A percentile compares a stretch with the other conserved stretches of the same genome.
phyloP scores from a whole-genome alignment of 2,113 vertebrate species.

The Hydrolagus affinis region DNA sequence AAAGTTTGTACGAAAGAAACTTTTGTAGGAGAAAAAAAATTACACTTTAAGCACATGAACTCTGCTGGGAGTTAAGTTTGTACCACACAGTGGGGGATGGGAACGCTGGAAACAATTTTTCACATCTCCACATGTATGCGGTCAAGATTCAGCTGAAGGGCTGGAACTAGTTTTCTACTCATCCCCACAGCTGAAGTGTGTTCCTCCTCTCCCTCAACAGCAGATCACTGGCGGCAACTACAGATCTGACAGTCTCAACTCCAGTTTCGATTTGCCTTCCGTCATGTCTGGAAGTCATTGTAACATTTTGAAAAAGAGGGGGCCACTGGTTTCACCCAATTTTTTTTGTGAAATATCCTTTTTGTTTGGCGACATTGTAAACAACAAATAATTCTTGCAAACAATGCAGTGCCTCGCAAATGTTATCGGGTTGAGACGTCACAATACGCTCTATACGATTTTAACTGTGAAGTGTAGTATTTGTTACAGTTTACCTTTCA shows the following conservation, averaged over 20 bases:
- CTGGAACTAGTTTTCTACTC: background rate
- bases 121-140: background rate
- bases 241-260: background rate
- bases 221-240: background rate
- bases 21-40: background rate
- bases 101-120: background rate
- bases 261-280: too few relatives aligned
- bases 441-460: too few relatives aligned
- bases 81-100: background rate
- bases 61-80: background rate
- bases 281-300: too few relatives aligned
- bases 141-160: background rate
- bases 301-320: too few relatives aligned
- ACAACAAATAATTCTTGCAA: too few relatives aligned
- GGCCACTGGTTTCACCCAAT: too few relatives aligned
- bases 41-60: slow-evolving; percentile 5
- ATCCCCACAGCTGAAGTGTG: background rate
- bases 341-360: too few relatives aligned
- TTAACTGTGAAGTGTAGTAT: too few relatives aligned
- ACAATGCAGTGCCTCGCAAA: too few relatives aligned
- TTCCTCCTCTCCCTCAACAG: background rate
- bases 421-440: too few relatives aligned
- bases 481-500: too few relatives aligned
- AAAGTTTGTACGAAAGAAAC: background rate
- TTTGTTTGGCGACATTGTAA: too few relatives aligned